Conservation (phyloP, 2,113 vertebrate species). For the Psophia crepitans region DNA sequence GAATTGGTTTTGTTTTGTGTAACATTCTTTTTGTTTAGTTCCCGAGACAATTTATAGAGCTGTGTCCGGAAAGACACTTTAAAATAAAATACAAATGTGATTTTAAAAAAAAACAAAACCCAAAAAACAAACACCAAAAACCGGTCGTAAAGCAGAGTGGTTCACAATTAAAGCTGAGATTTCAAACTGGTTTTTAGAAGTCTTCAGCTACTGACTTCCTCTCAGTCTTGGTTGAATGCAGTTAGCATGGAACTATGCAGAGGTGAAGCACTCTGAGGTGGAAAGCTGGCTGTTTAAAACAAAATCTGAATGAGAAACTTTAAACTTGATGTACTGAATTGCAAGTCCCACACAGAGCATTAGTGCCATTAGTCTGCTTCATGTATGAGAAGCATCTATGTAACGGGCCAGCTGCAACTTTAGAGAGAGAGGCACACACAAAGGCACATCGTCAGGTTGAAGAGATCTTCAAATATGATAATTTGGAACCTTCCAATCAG, state of each 20-base stretch:
- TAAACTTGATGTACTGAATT: background rate
- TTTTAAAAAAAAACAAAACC: background rate
- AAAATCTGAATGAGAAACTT: background rate
- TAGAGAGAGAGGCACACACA: background rate
- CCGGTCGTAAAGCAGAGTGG: background rate
- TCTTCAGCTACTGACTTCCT: background rate
- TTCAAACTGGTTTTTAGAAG: background rate
- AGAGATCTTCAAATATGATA: background rate
- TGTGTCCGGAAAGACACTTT: background rate
- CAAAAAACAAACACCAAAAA: no score
- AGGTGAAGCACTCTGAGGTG: background rate
- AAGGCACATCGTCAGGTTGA: background rate
- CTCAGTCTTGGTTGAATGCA: background rate
- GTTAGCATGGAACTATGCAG: background rate
- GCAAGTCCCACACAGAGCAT: background rate
- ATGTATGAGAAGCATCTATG: fast-evolving
- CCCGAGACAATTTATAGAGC: background rate
- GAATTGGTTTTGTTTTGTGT: background rate
- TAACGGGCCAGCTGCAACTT: background rate
- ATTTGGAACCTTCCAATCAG: background rate
- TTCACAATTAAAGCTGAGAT: background rate
- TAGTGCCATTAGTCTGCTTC: background rate
- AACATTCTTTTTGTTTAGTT: background rate
- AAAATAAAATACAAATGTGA: background rate
- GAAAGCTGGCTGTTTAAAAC: background rate